Evolutionary conservation across 2,888 invertebrate species (phyloP), one percentile per base, ranked within the genome.

Genomic region (Agrochola macilenta): DNA sequence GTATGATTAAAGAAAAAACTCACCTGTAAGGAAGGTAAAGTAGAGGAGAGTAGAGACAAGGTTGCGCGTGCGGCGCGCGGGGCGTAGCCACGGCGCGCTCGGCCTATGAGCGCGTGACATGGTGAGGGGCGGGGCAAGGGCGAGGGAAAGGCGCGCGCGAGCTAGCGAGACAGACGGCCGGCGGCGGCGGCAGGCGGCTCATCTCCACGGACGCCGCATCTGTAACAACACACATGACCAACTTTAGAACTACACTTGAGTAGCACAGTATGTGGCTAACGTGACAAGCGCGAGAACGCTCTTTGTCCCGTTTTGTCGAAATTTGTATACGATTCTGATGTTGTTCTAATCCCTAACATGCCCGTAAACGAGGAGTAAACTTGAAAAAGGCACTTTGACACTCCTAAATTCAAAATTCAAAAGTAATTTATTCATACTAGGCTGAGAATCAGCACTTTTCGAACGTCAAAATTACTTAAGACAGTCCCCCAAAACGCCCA

Each of bases 191-290:
- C 86, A 87, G 78, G 68, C 86, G 88, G 73, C 91, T 93, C 93
- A 93, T 93, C 93, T 91, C 91, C 91, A 90, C 84, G 91, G 91
- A 74, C 90, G 90, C 83, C 87, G 89, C 93, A 93, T 93, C 93
- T 93, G 88, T 0, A 83, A 79, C 82, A 75, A 66, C 5, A 23
- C 5, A 23, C n/a, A 23, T 11, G 3, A 81, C 65, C 1, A 60
- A 20, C 63, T 39, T 68, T 58, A 68, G 5, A 63, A n/a, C 11
- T 23, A 17, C 35, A 49, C 20, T 5, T 75, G 9, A 23, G 8
- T 30, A n/a, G 7, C 9, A n/a, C 58, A 58, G 5, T 30, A 30
- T 30, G 30, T 30, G 30, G 30, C 1, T 30, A 30, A 30, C 30
- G 2, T 30, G 30, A 30, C 30, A 30, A 30, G 30, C 30, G 30